Evolutionary conservation across 92 coral and sea anemone species (phyloP), one percentile per base, ranked within the genome.

Genomic region (Bergia sp.): DNA sequence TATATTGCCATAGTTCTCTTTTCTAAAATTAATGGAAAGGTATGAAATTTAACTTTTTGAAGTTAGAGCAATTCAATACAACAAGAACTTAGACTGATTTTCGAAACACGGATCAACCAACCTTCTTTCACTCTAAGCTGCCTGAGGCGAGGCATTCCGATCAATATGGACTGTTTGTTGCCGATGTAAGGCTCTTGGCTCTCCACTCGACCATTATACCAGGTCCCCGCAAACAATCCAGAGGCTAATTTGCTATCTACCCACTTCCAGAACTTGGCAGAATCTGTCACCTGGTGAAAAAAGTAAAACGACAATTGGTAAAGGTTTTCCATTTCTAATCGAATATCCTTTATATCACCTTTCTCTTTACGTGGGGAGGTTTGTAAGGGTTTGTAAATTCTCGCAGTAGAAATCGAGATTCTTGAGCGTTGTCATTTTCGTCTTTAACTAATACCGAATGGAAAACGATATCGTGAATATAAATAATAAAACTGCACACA

Each of bases 101-200:
- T 61, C 20, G 20, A 81, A 81, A 58, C 38, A 6, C 5, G 42
- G 8, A 37, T 37, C 18, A 36, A 3, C 18, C 58, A 44, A 92
- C 98, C 96, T 93, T 85, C 82, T 87, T 90, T 81, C 1, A 95
- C 61, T 85, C 98, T 83, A 7, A 95, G 92, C 76, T 95, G 98
- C 72, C 98, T 89, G 23, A 95, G 74, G 15, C 95, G 92, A 11
- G 98, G 98, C 98, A 95, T 92, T 50, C 98, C 98, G 5, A 95
- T 55, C 57, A 95, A 85, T 74, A 95, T 79, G 65, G 98, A 95
- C 81, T 61, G 88, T 76, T 90, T 93, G 86, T 93, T 89, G 29
- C 94, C 93, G 67, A 93, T 85, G 55, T 93, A 95, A 61, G 86
- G 91, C 67, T 95, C 91, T 6, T 93, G 87, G 7, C 57, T 83